Base-by-base conservation (phyloP, 2,888 invertebrate genomes). In the Polyommatus iphigenia region DNA sequence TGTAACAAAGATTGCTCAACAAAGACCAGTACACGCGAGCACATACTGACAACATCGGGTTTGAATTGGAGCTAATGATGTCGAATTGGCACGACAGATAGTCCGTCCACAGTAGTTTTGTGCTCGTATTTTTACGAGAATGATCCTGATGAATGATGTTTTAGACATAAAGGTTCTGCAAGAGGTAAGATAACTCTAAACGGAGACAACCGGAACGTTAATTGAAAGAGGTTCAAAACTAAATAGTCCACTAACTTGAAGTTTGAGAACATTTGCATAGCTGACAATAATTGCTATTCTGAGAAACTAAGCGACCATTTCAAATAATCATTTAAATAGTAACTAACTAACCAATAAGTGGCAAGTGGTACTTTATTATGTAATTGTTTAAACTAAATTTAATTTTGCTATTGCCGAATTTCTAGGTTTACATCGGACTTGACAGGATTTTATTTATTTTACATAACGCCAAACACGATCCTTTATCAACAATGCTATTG, bases 41-140 rank as follows among this genome's bases (percentile, higher is more conserved):
- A 75, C 24, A 75, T 29, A 75, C 50, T 50, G 75, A 24, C 50
- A 75, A 75, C 29, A 75, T 50, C 32, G 54, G 18, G 73, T 73
- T 73, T 24, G 75, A 75, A 75, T 75, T 75, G 54, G 24, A 50
- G 29, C 24, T 75, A 75, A 75, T 75, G 46, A 75, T 24, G 75
- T 75, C 46, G 46, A 75, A 54, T 75, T 75, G 75, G 50, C 75
- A 75, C 24, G 50, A 75, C 75, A 75, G 29, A 75, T 18, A 18
- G 54, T 18, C 54, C 54, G 1, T 15, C 18, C 54, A 54, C 18
- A 18, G 54, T 18, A 18, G 18, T 54, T 54, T 54, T 54, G 54
- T 15, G 54, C 5, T 54, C 0, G 18, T 54, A 6, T 54, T 18
- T 54, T 4, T 18, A 54, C 5, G 18, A 54, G 54, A 54, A 18